These are phyloP conservation scores for Salmo trutta DNA, from an alignment of 2,797 vertebrate species.

Conservation along the genomic window DNA sequence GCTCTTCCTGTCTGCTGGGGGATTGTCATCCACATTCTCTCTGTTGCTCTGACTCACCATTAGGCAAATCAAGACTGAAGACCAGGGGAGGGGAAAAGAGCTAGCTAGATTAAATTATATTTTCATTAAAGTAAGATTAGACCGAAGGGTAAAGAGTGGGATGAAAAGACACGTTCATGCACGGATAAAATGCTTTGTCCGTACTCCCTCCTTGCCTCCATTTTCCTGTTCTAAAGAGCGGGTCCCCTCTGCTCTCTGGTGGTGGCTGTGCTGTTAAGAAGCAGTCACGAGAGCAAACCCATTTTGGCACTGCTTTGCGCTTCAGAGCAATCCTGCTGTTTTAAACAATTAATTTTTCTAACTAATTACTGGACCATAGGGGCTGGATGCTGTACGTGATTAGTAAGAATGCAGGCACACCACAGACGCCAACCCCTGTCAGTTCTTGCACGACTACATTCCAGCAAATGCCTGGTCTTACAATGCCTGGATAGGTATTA, in stretches of 20 bases:
- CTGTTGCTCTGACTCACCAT: neutral
- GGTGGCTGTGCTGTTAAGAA: neutral
- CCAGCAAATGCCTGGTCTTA: too few relatives aligned
- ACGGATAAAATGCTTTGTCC: neutral
- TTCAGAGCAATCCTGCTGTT: constrained; percentile 40
- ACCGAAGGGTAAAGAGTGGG: neutral
- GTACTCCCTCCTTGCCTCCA: neutral
- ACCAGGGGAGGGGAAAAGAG: neutral
- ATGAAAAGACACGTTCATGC: neutral
- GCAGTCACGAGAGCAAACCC: constrained; percentile 14
- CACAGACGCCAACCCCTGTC: neutral
- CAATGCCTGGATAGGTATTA: too few relatives aligned
- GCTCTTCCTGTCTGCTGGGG: neutral
- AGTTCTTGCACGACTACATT: neutral
- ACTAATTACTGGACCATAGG: constrained; percentile 36
- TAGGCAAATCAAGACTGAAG: neutral
- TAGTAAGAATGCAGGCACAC: constrained; percentile 34
- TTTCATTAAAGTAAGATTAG: constrained; percentile 6
- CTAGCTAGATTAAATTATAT: neutral
- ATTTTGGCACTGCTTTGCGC: constrained; percentile 44
- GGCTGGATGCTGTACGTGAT: constrained; percentile 24
- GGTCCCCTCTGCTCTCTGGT: neutral
- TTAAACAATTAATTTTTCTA: constrained; percentile 48
- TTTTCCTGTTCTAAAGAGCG: neutral
- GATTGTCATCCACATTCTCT: neutral